Conservation (phyloP, 2,113 vertebrate species). For the Macrotus californicus region DNA sequence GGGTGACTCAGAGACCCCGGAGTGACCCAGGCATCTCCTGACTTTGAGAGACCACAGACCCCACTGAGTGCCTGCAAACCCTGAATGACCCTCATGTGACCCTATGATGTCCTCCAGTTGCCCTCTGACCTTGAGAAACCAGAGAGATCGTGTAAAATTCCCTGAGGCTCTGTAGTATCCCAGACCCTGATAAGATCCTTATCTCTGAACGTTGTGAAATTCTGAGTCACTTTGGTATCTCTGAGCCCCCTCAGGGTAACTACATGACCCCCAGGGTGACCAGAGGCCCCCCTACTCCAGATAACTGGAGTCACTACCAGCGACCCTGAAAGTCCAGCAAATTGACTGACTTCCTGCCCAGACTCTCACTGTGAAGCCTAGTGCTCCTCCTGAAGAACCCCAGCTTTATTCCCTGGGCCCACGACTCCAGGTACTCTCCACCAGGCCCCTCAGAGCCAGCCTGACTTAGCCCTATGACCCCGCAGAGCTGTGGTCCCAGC, state of each 20-base stretch:
- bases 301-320: not conserved
- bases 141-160: not conserved
- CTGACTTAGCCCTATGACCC: not conserved
- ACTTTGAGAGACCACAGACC: not conserved
- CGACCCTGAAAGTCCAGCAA: not conserved
- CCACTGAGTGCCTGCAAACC: not conserved
- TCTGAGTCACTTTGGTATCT: not conserved
- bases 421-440: not conserved
- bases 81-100: not conserved
- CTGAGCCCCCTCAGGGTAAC: not conserved
- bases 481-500: rapidly evolving
- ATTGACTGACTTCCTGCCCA: not conserved
- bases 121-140: not conserved
- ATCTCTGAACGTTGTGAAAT: not conserved
- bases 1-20: not conserved
- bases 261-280: not conserved
- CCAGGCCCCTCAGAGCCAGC: not conserved
- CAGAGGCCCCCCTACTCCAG: not conserved
- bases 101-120: not conserved
- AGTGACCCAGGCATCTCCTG: not conserved
- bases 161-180: not conserved
- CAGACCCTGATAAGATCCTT: not conserved
- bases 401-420: not conserved
- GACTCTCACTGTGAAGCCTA: not conserved
- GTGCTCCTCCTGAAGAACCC: not conserved